phyloP scores from a whole-genome alignment of 2,113 vertebrate genomes.

The Uria lomvia region DNA sequence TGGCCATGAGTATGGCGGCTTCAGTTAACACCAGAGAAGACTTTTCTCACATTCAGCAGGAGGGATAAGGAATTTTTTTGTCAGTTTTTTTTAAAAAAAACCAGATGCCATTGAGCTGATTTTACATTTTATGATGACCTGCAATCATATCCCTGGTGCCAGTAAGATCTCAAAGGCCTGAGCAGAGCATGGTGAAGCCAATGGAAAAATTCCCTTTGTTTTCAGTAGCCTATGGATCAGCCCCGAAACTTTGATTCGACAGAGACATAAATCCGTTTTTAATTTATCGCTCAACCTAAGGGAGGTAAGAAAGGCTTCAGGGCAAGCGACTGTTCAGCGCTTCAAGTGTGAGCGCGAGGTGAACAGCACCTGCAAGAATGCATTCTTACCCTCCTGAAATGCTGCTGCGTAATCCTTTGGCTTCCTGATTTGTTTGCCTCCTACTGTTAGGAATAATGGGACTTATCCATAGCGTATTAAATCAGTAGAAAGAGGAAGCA shows the following conservation, averaged over 20 bases:
- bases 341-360: not conserved
- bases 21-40: not conserved
- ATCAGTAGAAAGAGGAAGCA: not conserved
- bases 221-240: not conserved
- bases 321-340: not conserved
- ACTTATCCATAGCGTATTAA: not conserved
- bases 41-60: not conserved
- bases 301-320: not conserved
- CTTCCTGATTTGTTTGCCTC: not conserved
- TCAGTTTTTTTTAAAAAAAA: not conserved
- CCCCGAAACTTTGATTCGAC: not conserved
- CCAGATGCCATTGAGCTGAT: not conserved
- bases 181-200: not conserved
- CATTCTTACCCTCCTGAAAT: not conserved
- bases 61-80: not conserved
- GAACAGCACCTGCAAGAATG: not conserved
- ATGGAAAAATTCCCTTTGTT: not conserved
- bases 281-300: not conserved
- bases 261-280: not conserved
- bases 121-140: not conserved
- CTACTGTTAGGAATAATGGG: not conserved
- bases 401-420: not conserved
- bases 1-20: not conserved
- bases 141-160: conserved; percentile 5
- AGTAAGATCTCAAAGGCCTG: not conserved